Percentiles rank a stretch among this genome's conserved stretches.
These are phyloP conservation scores for Tribolium freemani DNA, from an alignment of 2,888 invertebrate genomes.

Conservation along the genomic window DNA sequence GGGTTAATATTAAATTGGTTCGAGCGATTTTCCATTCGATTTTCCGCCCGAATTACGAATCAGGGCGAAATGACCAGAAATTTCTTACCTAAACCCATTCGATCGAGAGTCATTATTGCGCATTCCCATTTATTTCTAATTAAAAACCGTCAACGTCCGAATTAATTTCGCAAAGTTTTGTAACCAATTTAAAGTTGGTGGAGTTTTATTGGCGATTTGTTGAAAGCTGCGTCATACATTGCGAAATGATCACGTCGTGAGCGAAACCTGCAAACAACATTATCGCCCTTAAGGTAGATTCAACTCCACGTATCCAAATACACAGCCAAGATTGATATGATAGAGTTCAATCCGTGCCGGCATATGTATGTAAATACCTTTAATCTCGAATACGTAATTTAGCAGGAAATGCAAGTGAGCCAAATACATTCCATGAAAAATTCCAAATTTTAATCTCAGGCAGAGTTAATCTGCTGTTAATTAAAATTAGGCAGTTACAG, in stretches of 20 bases:
- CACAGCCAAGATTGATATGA: constrained; percentile 4
- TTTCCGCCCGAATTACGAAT: not conserved
- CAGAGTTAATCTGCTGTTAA: no score
- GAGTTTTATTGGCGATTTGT: not conserved
- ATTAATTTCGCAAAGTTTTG: not conserved
- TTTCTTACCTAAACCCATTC: not conserved
- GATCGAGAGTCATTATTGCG: not conserved
- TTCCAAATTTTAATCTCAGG: no score
- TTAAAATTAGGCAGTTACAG: no score
- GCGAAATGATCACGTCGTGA: constrained; percentile 1
- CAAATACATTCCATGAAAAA: not conserved
- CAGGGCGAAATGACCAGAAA: not conserved
- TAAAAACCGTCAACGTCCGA: not conserved
- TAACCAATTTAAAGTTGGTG: not conserved
- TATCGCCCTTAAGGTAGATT: constrained; percentile 2
- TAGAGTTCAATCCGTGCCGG: not conserved
- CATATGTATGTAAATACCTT: constrained; percentile 31
- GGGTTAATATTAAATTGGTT: not conserved
- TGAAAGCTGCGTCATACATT: not conserved
- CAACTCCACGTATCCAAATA: not conserved
- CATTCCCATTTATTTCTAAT: not conserved
- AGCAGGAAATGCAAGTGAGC: not conserved
- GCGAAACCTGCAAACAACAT: constrained; percentile 9
- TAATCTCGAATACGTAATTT: constrained; percentile 20
- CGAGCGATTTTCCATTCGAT: not conserved